Evolutionary conservation across 2,113 vertebrate genomes (phyloP).

Genomic region (Pogona vitticeps): DNA sequence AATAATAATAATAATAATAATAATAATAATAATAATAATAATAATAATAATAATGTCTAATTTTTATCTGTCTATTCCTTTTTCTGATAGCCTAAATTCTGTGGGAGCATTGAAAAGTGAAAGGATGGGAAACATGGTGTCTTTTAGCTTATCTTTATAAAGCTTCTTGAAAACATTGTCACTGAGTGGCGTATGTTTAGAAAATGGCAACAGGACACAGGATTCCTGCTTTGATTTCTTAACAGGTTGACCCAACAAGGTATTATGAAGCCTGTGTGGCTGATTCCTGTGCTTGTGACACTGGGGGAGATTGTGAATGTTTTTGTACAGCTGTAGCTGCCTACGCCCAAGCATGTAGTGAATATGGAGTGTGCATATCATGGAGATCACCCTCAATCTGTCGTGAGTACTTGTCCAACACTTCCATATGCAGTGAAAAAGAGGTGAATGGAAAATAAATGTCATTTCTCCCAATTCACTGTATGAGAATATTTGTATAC

Average conservation of each 20-base stretch:
- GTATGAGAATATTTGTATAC: neutral
- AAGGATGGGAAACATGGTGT: no score
- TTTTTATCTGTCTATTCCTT: neutral
- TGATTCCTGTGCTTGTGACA: constrained; percentile 75
- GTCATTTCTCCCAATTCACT: neutral
- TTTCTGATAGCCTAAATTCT: neutral
- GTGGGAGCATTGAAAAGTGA: neutral
- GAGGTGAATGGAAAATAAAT: neutral
- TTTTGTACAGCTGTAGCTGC: constrained; percentile 78
- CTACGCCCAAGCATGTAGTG: constrained; percentile 74
- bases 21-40: no score
- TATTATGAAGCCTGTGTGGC: constrained; percentile 77
- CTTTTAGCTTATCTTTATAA: neutral
- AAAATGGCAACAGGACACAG: neutral
- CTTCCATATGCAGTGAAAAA: neutral
- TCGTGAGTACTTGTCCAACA: constrained; percentile 67
- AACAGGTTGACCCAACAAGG: constrained; percentile 72
- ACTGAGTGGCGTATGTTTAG: constrained; percentile 20
- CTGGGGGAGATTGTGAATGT: constrained; percentile 75
- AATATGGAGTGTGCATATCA: constrained; percentile 69
- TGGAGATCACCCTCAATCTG: constrained; percentile 77
- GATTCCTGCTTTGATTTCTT: constrained; percentile 24
- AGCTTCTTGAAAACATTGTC: neutral
- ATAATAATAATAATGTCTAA: no score
- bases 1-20: no score